phyloP scores from a whole-genome alignment of 2,113 vertebrate genomes.

The Varanus komodoensis region DNA sequence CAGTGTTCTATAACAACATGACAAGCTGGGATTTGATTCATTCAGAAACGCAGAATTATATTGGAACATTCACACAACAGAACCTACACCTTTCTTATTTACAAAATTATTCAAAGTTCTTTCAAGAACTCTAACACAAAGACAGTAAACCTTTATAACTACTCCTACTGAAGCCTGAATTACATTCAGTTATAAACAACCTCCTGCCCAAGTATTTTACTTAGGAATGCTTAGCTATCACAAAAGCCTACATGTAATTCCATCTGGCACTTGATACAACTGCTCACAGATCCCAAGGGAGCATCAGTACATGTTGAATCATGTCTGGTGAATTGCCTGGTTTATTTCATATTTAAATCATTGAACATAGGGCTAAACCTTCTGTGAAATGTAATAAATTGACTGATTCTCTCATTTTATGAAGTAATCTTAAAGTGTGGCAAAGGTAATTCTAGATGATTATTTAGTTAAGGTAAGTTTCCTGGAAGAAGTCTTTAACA shows the following conservation, averaged over 20 bases:
- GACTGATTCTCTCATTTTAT: constrained; percentile 29
- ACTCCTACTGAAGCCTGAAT: not conserved
- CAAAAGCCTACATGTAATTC: constrained; percentile 31
- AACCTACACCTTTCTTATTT: not conserved
- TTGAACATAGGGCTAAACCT: constrained; percentile 23
- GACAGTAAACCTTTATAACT: not conserved
- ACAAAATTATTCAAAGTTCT: not conserved
- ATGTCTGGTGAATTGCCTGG: constrained; percentile 52
- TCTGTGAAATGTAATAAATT: constrained; percentile 29
- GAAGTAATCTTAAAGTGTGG: not conserved
- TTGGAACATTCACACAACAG: not conserved
- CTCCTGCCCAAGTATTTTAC: constrained; percentile 27
- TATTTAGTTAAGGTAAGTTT: not conserved
- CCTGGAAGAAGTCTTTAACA: not conserved
- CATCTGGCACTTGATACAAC: constrained; percentile 28
- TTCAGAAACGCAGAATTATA: not conserved
- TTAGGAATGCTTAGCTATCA: constrained; percentile 22
- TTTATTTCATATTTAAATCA: constrained; percentile 46
- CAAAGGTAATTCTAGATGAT: not conserved
- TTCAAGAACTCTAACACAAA: not conserved
- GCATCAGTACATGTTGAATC: not conserved
- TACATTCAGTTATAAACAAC: constrained; percentile 25
- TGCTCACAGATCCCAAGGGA: constrained; percentile 21
- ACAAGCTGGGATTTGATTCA: not conserved
- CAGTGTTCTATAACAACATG: not conserved